Evolutionary conservation across 2,113 vertebrate genomes (phyloP).

Genomic region (Triplophysa siluroides): DNA sequence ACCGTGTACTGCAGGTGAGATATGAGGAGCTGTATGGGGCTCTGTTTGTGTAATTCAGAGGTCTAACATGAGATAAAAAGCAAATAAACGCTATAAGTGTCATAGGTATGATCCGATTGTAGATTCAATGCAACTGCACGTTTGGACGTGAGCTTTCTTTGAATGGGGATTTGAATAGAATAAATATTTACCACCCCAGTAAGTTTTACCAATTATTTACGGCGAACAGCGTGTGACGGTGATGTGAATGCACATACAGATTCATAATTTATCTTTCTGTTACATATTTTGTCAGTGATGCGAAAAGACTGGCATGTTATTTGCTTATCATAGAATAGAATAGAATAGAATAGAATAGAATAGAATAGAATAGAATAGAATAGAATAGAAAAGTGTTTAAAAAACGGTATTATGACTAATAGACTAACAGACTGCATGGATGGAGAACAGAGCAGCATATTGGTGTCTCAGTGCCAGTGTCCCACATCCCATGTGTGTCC

Average conservation of each 20-base stretch:
- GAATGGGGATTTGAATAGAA: conserved; percentile 28
- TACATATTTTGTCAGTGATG: conserved; percentile 6
- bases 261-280: conserved; percentile 1
- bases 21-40: background rate
- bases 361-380: background rate
- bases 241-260: background rate
- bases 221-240: conserved; percentile 9
- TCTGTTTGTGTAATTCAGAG: conserved; percentile 27
- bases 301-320: background rate
- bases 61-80: background rate
- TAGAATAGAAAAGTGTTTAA: background rate
- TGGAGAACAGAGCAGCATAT: conserved; percentile 15
- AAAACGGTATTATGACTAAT: conserved; percentile 16
- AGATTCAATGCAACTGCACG: conserved; percentile 2
- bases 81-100: conserved; percentile 23
- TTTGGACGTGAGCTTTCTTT: conserved; percentile 8
- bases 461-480: conserved; percentile 27
- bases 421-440: conserved; percentile 26
- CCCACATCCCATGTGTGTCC: conserved; percentile 28
- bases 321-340: background rate
- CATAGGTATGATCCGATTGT: conserved; percentile 14
- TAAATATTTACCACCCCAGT: conserved; percentile 16
- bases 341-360: background rate
- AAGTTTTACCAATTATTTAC: conserved; percentile 21
- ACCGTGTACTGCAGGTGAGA: conserved; percentile 33